Evolutionary conservation across 2,113 vertebrate genomes (phyloP), one percentile per base, ranked within the genome.

Genomic region (Myrmecobius fasciatus): DNA sequence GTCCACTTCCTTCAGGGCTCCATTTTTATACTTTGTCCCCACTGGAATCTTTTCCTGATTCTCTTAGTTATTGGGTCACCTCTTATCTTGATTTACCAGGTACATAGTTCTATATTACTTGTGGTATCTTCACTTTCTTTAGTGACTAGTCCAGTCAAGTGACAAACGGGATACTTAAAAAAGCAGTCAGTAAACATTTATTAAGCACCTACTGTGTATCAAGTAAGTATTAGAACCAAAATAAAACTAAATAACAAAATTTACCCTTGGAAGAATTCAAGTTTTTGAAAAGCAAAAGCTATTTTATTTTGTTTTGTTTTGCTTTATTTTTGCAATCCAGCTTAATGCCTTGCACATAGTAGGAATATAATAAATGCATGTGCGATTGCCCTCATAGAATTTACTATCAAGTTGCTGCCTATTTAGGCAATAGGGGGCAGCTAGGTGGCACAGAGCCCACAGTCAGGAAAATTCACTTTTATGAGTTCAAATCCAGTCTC

Each of bases 171-270:
- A 52, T 43, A n/a, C 31, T 75, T 75, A n/a, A 75, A 75, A 75
- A n/a, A 83, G n/a, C 7, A 22, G 46, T 91, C 53, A 89, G 92
- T 60, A 93, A 52, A 88, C 60, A 94, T 91, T 89, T 89, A 52
- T 22, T 36, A 88, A 93, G 53, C 0, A 0, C 46, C 92, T 92
- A 53, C 89, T 93, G n/a, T 43, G 25, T 54, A 53, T 91, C 92
- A 4, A 67, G 92, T 94, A 31, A 8, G 31, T 49, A 54, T 48
- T 53, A 36, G 11, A 24, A 91, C 31, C 17, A 49, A 93, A 43
- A 67, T 36, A 67, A 83, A 83, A 75, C 6, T 1, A 75, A 75
- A 83, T n/a, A 83, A 83, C 17, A 83, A 83, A 43, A 43, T 43
- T 83, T 20, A 75, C 0, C 20, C 17, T 7, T 22, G 22, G 17